Base-by-base conservation (phyloP, 2,888 invertebrate genomes). In the Syrphus vitripennis region DNA sequence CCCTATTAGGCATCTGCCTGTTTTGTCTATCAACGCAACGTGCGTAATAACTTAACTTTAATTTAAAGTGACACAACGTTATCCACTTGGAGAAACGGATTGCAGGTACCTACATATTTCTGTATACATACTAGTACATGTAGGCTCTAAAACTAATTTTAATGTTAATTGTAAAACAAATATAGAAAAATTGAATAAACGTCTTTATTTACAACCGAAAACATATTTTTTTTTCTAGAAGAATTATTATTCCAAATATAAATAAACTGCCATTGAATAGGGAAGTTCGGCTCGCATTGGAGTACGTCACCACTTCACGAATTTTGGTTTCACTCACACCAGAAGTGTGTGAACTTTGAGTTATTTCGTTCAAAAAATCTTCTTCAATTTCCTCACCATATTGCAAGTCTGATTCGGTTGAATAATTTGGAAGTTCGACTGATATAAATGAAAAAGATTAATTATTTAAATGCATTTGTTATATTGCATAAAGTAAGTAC, bases 401-500 rank as follows among this genome's bases (percentile, higher is more conserved):
- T 16, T 89, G 90, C 45, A 90, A 63, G 31, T 92, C 91, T 6
- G 91, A 90, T 88, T 92, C 92, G 2, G 92, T 92, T 19, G 92
- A 92, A 72, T 91, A 91, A 76, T 92, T 92, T 7, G 92, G 92
- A 59, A 92, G 86, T 83, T 92, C 92, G 81, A 92, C 92, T 92
- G 42, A 50, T 26, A 63, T 34, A 24, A 21, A 12, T 59, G 21
- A 12, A n/a, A 24, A 10, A 21, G 34, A 31, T 4, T 48, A 29
- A 63, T 31, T 19, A 65, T 16, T 16, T 59, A 26, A 29, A 42
- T 21, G 3, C 0, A 21, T 0, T 31, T 21, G 10, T 26, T 29
- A 40, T 24, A 45, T 53, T 10, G 34, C n/a, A 29, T 63, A 37
- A n/a, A 70, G 24, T 19, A 57, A 91, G 90, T 93, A 96, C 96